phyloP scores from a whole-genome alignment of 2,113 vertebrate genomes.

The Antechinus flavipes region DNA sequence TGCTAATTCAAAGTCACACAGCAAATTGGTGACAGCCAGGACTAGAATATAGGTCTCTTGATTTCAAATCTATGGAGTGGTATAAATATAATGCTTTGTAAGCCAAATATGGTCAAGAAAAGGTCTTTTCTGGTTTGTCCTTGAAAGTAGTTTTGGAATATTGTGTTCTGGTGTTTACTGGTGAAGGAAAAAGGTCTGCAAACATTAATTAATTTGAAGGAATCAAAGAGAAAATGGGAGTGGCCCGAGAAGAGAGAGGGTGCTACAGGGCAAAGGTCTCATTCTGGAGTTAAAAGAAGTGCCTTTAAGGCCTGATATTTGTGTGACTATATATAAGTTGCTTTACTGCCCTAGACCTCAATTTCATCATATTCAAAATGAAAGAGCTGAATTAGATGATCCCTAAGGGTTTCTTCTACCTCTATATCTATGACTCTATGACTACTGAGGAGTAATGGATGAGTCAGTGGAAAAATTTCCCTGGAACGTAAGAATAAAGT shows the following conservation, averaged over 20 bases:
- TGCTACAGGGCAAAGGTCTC: neutral
- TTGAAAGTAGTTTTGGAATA: neutral
- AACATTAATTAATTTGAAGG: neutral
- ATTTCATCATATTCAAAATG: neutral
- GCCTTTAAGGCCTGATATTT: neutral
- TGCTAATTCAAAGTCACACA: constrained; percentile 25
- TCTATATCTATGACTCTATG: neutral
- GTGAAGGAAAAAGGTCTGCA: neutral
- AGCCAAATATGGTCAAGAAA: neutral
- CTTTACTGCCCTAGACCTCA: neutral
- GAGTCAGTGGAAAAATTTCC: neutral
- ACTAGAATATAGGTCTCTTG: neutral
- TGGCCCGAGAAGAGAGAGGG: neutral
- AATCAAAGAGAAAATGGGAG: neutral
- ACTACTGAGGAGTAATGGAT: neutral
- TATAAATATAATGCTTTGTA: neutral
- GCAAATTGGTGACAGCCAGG: neutral
- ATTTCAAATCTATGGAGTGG: neutral
- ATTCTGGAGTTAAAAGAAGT: neutral
- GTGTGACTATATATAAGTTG: neutral
- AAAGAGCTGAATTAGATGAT: neutral
- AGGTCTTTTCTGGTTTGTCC: neutral
- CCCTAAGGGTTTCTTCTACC: neutral
- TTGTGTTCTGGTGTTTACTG: neutral
- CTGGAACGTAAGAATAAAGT: neutral